Base-by-base conservation (phyloP, 2,888 invertebrate genomes). In the Callimorpha dominula region DNA sequence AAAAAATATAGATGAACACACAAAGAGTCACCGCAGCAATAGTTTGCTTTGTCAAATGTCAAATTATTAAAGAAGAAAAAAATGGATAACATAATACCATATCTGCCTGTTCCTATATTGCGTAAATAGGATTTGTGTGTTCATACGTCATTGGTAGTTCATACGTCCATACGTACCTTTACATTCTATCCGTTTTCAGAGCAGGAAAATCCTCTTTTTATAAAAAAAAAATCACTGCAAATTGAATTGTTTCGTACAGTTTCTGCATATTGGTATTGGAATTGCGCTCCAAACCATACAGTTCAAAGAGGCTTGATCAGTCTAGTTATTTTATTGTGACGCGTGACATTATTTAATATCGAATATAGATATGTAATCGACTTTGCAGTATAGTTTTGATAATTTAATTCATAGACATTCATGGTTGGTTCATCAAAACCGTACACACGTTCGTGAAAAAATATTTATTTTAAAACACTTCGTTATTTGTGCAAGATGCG, bases 261-360 rank as follows among this genome's bases (percentile, higher is more conserved):
- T 77, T 76, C 81, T 70, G 78, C 78, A 78, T 85, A 84, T 82
- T 85, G 78, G 74, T 81, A 79, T 79, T 79, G 73, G 76, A 73
- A 81, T 81, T 79, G 77, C 77, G 73, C 75, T 78, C 78, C 67
- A 79, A 76, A 80, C 77, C 77, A 74, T 75, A 76, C 70, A 76
- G 81, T 84, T 84, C 83, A 85, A 81, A 83, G 72, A 57, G 80
- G 79, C 77, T 86, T 81, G 69, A 66, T 64, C 42, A 60, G 78
- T 78, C 76, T 81, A 80, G 78, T 84, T 84, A 83, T 79, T 85
- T 85, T 85, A 85, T 85, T 79, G 73, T 69, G 74, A 81, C 49
- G 78, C 83, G 82, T 84, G 83, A 79, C 81, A 75, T 69, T 79
- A 81, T 81, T 83, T 71, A 75, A 80, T 78, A 81, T 80, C 71